phyloP scores from a whole-genome alignment of 2,888 invertebrate genomes.

The Falcaria lacertinaria region DNA sequence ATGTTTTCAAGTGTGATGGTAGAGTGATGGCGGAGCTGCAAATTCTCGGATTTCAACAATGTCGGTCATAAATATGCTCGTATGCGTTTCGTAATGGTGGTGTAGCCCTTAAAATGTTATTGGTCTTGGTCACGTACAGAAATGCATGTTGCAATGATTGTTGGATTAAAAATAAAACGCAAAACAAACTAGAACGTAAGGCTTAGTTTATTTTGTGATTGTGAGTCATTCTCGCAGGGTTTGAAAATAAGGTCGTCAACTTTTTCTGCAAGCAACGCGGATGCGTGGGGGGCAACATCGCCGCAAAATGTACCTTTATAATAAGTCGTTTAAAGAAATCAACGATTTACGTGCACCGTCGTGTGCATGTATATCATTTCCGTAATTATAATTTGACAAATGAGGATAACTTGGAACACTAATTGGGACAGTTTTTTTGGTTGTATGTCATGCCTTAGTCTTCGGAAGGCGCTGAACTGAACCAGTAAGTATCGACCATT shows the following conservation, averaged over 20 bases:
- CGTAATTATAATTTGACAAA: background rate
- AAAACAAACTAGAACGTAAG: background rate
- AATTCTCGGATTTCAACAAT: slow-evolving; percentile 23
- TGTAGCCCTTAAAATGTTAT: slow-evolving; percentile 26
- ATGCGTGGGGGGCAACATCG: slow-evolving; percentile 8
- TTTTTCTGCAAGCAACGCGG: slow-evolving; percentile 26
- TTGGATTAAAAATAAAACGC: background rate
- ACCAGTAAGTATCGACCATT: no score
- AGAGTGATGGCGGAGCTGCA: no score
- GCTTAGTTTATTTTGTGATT: background rate
- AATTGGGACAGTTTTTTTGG: no score
- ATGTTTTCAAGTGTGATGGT: no score
- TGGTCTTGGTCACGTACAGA: slow-evolving; percentile 19
- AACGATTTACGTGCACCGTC: background rate
- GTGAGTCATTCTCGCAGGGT: background rate
- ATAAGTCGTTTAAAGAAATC: background rate
- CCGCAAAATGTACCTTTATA: background rate
- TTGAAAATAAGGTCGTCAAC: slow-evolving; percentile 28
- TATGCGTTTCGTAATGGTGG: background rate
- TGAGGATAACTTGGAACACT: background rate
- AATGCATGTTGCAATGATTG: slow-evolving; percentile 1
- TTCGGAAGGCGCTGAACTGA: no score
- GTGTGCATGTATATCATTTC: background rate
- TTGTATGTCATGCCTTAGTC: no score
- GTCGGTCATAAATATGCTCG: background rate